Evolutionary conservation across 1,140 invertebrate species (phyloP).

Genomic region (Aphaenogaster ashmeadi): DNA sequence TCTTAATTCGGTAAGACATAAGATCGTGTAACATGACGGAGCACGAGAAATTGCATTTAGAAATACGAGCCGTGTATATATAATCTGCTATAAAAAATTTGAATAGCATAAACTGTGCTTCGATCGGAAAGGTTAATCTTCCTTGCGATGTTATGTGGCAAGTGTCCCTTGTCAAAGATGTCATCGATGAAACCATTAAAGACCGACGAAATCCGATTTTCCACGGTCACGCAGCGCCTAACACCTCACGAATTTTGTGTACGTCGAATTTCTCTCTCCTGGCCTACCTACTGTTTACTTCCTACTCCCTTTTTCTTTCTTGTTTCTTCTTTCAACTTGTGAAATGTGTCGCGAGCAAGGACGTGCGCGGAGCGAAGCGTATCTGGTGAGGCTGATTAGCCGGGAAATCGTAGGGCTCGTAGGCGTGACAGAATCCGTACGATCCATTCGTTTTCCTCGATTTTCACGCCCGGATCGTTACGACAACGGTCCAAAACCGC

Average conservation of each 20-base stretch:
- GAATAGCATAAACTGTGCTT: background rate
- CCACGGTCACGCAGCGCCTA: slow-evolving; percentile 52
- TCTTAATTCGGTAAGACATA: background rate
- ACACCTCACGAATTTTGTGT: slow-evolving; percentile 8
- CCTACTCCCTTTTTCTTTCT: slow-evolving; percentile 4
- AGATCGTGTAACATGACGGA: background rate
- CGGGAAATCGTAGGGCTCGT: slow-evolving; percentile 59
- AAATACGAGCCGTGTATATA: background rate
- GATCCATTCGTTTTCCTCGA: slow-evolving; percentile 37
- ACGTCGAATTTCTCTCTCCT: slow-evolving; percentile 22
- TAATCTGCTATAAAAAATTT: slow-evolving; percentile 13
- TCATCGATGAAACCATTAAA: slow-evolving; percentile 58
- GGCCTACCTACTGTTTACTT: slow-evolving; percentile 22
- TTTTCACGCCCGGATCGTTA: slow-evolving; percentile 49
- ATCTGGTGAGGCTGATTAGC: slow-evolving; percentile 33
- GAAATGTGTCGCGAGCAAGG: slow-evolving; percentile 65
- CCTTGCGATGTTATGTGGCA: background rate
- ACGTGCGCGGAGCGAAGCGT: background rate
- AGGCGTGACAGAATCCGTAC: slow-evolving; percentile 56
- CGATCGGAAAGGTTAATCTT: slow-evolving; percentile 17
- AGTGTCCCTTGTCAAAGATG: slow-evolving; percentile 3
- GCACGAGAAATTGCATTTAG: background rate
- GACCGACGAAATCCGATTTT: slow-evolving; percentile 72
- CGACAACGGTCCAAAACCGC: slow-evolving; percentile 29
- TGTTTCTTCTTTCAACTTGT: slow-evolving; percentile 24